Evolutionary conservation across 2,113 vertebrate genomes (phyloP).

Genomic region (Monarcha castaneiventris): DNA sequence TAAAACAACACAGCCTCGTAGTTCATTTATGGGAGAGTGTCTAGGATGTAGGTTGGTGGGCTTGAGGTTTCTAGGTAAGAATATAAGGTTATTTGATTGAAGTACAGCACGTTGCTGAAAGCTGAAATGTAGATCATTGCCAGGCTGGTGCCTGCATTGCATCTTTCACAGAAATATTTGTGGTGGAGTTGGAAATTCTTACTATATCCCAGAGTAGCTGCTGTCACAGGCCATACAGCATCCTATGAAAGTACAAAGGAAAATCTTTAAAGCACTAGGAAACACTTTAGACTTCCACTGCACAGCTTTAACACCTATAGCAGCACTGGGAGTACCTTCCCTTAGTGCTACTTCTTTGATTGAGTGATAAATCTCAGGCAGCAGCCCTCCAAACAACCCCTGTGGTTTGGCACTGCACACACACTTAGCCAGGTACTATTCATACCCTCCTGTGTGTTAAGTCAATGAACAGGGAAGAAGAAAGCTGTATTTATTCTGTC

Average conservation of each 20-base stretch:
- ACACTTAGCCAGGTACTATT: background rate
- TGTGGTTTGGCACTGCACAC: background rate
- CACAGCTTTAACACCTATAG: background rate
- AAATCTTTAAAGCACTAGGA: background rate
- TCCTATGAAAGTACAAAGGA: background rate
- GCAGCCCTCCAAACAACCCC: background rate
- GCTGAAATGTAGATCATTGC: background rate
- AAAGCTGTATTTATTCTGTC: slow-evolving; percentile 34
- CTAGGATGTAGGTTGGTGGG: background rate
- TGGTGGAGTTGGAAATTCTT: background rate
- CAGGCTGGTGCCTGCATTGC: background rate
- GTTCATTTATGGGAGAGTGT: background rate
- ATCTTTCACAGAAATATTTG: background rate
- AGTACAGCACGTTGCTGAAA: background rate
- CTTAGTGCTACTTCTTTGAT: background rate
- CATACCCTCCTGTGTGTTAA: background rate
- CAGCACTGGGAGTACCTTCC: background rate
- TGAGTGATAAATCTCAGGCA: background rate
- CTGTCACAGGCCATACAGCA: background rate
- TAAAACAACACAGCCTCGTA: background rate
- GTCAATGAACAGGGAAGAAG: background rate
- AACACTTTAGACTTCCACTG: background rate
- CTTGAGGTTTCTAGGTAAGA: background rate
- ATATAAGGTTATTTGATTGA: background rate
- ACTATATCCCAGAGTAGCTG: background rate